Evolutionary conservation across 37 sponge, comb jelly and placozoan species (phyloP).

Genomic region (Crambe crambe): DNA sequence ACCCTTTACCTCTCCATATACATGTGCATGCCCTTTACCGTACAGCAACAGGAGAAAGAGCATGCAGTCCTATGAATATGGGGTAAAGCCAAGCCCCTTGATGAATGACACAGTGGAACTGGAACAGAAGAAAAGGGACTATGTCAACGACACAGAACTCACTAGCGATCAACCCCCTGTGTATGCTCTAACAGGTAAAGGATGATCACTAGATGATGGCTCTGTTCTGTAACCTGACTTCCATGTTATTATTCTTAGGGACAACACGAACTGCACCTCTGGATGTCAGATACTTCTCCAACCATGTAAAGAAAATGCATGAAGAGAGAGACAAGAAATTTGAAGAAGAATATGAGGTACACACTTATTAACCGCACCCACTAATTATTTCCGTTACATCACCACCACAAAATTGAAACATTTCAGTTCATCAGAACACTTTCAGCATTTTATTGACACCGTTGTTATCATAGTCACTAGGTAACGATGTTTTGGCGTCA

Average conservation of each 20-base stretch:
- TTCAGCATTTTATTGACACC: neutral
- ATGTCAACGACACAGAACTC: neutral
- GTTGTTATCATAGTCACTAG: neutral
- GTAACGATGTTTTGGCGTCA: neutral
- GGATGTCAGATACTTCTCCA: constrained; percentile 27
- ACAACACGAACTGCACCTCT: constrained; percentile 26
- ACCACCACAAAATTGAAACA: neutral
- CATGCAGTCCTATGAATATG: neutral
- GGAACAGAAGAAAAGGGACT: neutral
- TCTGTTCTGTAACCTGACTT: neutral
- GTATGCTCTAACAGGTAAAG: neutral
- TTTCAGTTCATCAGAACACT: neutral
- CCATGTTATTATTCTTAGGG: neutral
- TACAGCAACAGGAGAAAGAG: neutral
- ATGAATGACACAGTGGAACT: neutral
- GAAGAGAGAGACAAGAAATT: constrained; percentile 66
- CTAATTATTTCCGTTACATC: neutral
- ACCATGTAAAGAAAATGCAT: constrained; percentile 66
- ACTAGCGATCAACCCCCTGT: neutral
- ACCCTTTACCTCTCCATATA: neutral
- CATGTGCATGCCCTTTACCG: neutral
- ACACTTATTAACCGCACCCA: neutral
- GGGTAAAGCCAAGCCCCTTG: neutral
- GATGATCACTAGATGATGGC: neutral
- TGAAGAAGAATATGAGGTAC: constrained; percentile 70